A percentile compares a stretch with the other conserved stretches of the same genome.
Conservation (phyloP, 2,888 invertebrate species). For the Tenthredo mesomela region DNA sequence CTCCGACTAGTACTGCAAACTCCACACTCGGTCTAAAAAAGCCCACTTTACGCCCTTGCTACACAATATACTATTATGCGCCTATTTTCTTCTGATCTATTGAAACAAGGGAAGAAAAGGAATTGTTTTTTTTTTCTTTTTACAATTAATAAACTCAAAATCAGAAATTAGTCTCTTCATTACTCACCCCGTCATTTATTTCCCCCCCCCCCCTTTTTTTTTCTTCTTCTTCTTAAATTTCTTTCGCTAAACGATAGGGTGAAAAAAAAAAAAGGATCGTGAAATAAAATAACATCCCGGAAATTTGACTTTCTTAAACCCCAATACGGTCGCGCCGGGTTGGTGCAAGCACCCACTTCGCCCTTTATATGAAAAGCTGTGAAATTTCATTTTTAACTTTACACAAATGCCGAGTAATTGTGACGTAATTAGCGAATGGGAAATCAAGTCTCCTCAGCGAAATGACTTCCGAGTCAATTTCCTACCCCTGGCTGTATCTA, state of each 20-base stretch:
- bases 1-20: too few species aligned
- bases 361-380: not conserved
- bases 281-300: not conserved
- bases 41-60: too few species aligned
- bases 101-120: too few species aligned
- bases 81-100: too few species aligned
- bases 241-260: not conserved
- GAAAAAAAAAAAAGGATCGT: not conserved
- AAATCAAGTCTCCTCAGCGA: conserved; percentile 52
- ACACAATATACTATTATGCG: too few species aligned
- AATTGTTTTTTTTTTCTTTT: too few species aligned
- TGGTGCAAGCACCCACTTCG: not conserved
- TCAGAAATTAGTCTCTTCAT: too few species aligned
- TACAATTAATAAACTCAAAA: not conserved
- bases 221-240: not conserved
- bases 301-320: conserved; percentile 18
- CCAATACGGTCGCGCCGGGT: not conserved
- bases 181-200: not conserved
- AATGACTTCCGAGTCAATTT: conserved; percentile 53
- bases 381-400: conserved; percentile 38
- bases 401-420: conserved; percentile 49
- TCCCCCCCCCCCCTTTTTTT: too few species aligned
- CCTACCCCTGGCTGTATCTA: conserved; percentile 11
- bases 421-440: conserved; percentile 50
- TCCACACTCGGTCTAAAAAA: too few species aligned